Evolutionary conservation across 2,888 invertebrate species (phyloP).

Genomic region (Argyra leucocephala): DNA sequence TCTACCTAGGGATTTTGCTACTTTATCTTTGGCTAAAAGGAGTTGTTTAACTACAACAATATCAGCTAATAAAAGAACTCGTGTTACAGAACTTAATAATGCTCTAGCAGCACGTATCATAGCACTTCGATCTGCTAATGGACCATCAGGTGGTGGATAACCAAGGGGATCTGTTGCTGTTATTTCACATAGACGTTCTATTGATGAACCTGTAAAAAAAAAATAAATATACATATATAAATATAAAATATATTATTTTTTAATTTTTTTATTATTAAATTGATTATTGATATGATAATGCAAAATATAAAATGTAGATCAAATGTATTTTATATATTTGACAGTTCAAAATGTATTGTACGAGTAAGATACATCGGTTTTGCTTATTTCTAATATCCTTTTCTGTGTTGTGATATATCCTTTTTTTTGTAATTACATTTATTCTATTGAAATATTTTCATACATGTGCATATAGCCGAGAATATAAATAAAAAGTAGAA

Average conservation of each 20-base stretch:
- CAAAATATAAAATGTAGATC: not conserved
- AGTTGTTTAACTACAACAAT: constrained; percentile 96
- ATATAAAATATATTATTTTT: not conserved
- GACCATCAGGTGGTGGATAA: constrained; percentile 50
- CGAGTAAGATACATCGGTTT: too few species aligned
- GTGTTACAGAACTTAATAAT: constrained; percentile 86
- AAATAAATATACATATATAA: constrained; percentile 1
- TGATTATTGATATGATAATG: not conserved
- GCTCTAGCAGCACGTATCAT: constrained; percentile 89
- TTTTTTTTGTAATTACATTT: not conserved
- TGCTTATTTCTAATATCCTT: not conserved
- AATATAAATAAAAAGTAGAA: not conserved
- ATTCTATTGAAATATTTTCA: not conserved
- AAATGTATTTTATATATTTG: not conserved
- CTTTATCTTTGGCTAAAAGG: constrained; percentile 90
- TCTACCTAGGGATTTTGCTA: constrained; percentile 72
- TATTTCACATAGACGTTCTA: constrained; percentile 81
- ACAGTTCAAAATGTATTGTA: too few species aligned
- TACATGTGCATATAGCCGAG: not conserved
- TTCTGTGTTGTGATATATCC: not conserved
- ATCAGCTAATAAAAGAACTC: constrained; percentile 91
- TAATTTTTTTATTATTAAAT: not conserved
- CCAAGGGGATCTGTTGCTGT: constrained; percentile 49
- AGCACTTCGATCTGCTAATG: constrained; percentile 57
- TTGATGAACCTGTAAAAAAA: constrained; percentile 64